Percentiles rank a stretch among this genome's conserved stretches.
phyloP scores from a whole-genome alignment of 2,797 vertebrate species.

The Kryptolebias ocellatus region DNA sequence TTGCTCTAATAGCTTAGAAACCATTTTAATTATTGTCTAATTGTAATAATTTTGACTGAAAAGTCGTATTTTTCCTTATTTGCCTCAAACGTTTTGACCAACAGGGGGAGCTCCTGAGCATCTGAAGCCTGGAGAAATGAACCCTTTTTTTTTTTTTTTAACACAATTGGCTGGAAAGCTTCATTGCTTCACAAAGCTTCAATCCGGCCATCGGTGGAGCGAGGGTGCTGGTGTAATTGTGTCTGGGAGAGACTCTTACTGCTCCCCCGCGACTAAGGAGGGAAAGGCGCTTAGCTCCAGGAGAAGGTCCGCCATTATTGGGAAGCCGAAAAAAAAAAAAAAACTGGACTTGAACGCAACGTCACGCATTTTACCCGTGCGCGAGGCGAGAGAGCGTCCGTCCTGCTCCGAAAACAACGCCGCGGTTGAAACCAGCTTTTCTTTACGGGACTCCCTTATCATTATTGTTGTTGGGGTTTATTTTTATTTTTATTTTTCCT shows the following conservation, averaged over 20 bases:
- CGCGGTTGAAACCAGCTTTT: slow-evolving; percentile 20
- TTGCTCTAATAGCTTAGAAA: too few species aligned
- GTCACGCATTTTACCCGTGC: slow-evolving; percentile 68
- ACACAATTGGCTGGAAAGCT: too few species aligned
- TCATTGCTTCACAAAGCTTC: too few species aligned
- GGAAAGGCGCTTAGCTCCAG: slow-evolving; percentile 78
- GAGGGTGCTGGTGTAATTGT: slow-evolving; percentile 74
- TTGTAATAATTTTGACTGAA: too few species aligned
- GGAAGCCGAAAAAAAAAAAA: slow-evolving; percentile 79
- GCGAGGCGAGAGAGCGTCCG: slow-evolving; percentile 48
- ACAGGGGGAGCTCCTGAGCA: too few species aligned
- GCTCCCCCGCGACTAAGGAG: slow-evolving; percentile 60
- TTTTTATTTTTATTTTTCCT: background rate
- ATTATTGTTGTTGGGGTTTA: background rate
- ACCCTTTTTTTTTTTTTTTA: too few species aligned
- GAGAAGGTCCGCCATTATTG: slow-evolving; percentile 88
- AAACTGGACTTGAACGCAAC: slow-evolving; percentile 73
- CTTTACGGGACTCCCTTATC: slow-evolving; percentile 56
- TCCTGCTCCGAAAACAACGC: slow-evolving; percentile 3
- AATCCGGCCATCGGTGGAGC: background rate
- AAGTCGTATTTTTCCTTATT: too few species aligned
- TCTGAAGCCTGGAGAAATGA: too few species aligned
- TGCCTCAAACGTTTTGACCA: too few species aligned
- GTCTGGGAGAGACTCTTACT: slow-evolving; percentile 77
- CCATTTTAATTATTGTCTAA: too few species aligned